phyloP scores from a whole-genome alignment of 2,888 invertebrate species.

The Troilus luridus region DNA sequence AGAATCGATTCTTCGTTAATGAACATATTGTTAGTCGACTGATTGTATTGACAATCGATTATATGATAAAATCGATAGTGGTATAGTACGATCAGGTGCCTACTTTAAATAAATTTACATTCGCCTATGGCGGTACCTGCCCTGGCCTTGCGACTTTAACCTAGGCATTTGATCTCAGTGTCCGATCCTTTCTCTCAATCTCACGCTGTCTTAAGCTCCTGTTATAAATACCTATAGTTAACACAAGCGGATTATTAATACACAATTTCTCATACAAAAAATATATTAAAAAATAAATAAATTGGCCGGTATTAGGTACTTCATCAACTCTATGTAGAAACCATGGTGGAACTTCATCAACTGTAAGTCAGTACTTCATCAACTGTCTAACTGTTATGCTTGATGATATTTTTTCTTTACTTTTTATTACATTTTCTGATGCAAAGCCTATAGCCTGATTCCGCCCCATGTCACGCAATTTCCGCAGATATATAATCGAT shows the following conservation, averaged over 20 bases:
- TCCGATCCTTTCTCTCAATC: slow-evolving; percentile 3
- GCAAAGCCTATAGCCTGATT: too few relatives aligned
- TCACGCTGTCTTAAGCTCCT: background rate
- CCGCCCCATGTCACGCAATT: too few relatives aligned
- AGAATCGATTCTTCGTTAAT: background rate
- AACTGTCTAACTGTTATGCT: too few relatives aligned
- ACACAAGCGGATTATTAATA: background rate
- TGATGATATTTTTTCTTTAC: too few relatives aligned
- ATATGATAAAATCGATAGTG: background rate
- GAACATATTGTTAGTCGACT: background rate
- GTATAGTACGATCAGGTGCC: slow-evolving; percentile 34
- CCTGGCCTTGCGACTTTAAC: background rate
- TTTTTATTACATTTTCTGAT: too few relatives aligned
- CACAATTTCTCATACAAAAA: background rate
- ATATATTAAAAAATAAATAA: background rate
- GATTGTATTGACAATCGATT: slow-evolving; percentile 4
- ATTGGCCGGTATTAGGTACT: too few relatives aligned
- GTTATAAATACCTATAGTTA: background rate
- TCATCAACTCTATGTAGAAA: too few relatives aligned
- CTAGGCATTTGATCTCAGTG: background rate
- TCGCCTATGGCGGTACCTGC: background rate
- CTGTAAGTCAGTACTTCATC: too few relatives aligned
- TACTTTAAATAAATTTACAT: slow-evolving; percentile 31
- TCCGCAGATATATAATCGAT: too few relatives aligned
- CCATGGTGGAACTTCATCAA: too few relatives aligned